phyloP scores from a whole-genome alignment of 92 coral and sea anemone genomes.

The Diadumene lineata region DNA sequence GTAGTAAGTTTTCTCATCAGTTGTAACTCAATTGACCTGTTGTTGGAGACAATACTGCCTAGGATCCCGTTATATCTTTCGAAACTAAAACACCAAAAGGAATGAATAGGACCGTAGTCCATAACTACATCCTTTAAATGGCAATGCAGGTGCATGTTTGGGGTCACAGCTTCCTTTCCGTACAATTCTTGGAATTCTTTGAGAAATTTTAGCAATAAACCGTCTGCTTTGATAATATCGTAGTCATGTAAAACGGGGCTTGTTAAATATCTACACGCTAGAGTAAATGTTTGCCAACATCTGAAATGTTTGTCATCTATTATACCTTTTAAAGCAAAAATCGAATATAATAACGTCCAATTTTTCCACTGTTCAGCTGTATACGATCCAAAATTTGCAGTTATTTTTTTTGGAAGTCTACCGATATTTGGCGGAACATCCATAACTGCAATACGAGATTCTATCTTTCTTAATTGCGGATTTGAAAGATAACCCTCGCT shows the following conservation, averaged over 20 bases:
- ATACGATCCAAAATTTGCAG: conserved; percentile 49
- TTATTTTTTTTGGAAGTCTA: conserved; percentile 14
- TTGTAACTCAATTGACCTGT: conserved; percentile 52
- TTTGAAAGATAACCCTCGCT: background rate
- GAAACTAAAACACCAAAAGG: conserved; percentile 62
- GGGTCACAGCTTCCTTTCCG: conserved; percentile 49
- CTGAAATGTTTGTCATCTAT: conserved; percentile 40
- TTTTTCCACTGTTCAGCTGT: conserved; percentile 68
- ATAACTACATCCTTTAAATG: conserved; percentile 56
- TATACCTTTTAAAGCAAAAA: conserved; percentile 20
- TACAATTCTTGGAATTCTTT: conserved; percentile 46
- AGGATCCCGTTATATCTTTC: conserved; percentile 67
- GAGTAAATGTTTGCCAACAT: conserved; percentile 58
- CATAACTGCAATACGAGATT: background rate
- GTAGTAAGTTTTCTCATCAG: conserved; percentile 51
- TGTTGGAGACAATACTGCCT: conserved; percentile 49
- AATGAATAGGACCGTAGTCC: conserved; percentile 59
- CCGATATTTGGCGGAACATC: background rate
- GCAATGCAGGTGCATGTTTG: conserved; percentile 72
- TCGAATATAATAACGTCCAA: conserved; percentile 53
- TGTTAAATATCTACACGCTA: conserved; percentile 55
- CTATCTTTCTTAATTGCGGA: too few species aligned
- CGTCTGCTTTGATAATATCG: conserved; percentile 44
- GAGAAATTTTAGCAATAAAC: conserved; percentile 53
- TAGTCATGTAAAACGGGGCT: conserved; percentile 21